A percentile compares a stretch with the other conserved stretches of the same genome.
Evolutionary conservation across 2,888 invertebrate genomes (phyloP).

Genomic region (Eristalis arbustorum): DNA sequence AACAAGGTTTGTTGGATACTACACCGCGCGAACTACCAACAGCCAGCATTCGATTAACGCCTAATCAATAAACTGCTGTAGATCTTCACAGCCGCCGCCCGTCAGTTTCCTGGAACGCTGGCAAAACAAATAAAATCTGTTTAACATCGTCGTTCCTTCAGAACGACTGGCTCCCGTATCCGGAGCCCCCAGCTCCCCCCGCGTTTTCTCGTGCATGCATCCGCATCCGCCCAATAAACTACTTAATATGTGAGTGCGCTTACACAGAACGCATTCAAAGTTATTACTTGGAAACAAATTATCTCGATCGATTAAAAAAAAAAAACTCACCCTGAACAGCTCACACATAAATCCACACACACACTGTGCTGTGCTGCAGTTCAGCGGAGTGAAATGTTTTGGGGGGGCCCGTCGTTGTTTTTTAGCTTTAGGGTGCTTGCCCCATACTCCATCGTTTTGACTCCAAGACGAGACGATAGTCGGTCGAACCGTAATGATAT

Average conservation of each 20-base stretch:
- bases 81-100: slow-evolving; percentile 17
- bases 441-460: not conserved
- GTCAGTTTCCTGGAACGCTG: slow-evolving; percentile 47
- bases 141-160: slow-evolving; percentile 26
- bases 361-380: not conserved
- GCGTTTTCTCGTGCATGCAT: not conserved
- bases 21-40: slow-evolving; percentile 23
- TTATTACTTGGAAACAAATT: slow-evolving; percentile 70
- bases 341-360: slow-evolving; percentile 28
- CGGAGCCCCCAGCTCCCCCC: not conserved
- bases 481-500: slow-evolving; percentile 45
- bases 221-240: slow-evolving; percentile 39
- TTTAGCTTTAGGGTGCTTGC: slow-evolving; percentile 15
- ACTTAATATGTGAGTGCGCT: slow-evolving; percentile 35
- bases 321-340: slow-evolving; percentile 46
- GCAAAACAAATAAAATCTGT: slow-evolving; percentile 66
- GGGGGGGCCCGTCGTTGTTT: not conserved
- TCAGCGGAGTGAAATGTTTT: slow-evolving; percentile 43
- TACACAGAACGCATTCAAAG: slow-evolving; percentile 52
- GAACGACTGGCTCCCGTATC: not conserved
- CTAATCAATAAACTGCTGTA: slow-evolving; percentile 58
- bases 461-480: slow-evolving; percentile 10
- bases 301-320: slow-evolving; percentile 68
- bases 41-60: slow-evolving; percentile 44
- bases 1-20: slow-evolving; percentile 6